These are phyloP conservation scores for Chymomyza fuscimana DNA, from an alignment of 2,888 invertebrate genomes.

Conservation along the genomic window DNA sequence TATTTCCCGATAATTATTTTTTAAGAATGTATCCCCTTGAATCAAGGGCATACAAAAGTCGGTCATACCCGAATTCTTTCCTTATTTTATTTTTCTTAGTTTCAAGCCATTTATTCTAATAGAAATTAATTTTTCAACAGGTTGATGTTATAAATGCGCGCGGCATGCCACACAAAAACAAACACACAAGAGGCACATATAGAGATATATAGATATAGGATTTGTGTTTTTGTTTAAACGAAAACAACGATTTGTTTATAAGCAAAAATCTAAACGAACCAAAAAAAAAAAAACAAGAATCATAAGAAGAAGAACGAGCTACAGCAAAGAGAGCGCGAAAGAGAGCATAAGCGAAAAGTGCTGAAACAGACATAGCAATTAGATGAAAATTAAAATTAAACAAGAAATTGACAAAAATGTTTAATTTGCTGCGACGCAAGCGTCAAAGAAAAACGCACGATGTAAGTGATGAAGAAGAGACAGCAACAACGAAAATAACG, in stretches of 20 bases:
- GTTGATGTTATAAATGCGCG: slow-evolving; percentile 41
- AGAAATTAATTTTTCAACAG: slow-evolving; percentile 51
- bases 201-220: background rate
- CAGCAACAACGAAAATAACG: slow-evolving; percentile 27
- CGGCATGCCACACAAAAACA: slow-evolving; percentile 15
- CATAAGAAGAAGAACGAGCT: background rate
- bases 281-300: slow-evolving; percentile 39
- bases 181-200: slow-evolving; percentile 23
- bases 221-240: slow-evolving; percentile 7
- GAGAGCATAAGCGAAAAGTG: slow-evolving; percentile 8
- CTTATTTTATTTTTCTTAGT: background rate
- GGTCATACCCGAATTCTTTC: too few relatives aligned
- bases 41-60: too few relatives aligned
- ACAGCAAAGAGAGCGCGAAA: slow-evolving; percentile 7
- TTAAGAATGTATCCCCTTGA: too few relatives aligned
- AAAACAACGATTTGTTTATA: slow-evolving; percentile 64
- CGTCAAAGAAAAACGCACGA: slow-evolving; percentile 62
- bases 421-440: slow-evolving; percentile 74
- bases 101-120: background rate
- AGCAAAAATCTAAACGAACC: slow-evolving; percentile 15
- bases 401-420: slow-evolving; percentile 59
- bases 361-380: slow-evolving; percentile 30
- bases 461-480: slow-evolving; percentile 47
- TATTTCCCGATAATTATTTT: too few relatives aligned
- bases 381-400: slow-evolving; percentile 34